Base-by-base conservation (phyloP, 2,113 vertebrate species). In the Spizaetus ornatus region DNA sequence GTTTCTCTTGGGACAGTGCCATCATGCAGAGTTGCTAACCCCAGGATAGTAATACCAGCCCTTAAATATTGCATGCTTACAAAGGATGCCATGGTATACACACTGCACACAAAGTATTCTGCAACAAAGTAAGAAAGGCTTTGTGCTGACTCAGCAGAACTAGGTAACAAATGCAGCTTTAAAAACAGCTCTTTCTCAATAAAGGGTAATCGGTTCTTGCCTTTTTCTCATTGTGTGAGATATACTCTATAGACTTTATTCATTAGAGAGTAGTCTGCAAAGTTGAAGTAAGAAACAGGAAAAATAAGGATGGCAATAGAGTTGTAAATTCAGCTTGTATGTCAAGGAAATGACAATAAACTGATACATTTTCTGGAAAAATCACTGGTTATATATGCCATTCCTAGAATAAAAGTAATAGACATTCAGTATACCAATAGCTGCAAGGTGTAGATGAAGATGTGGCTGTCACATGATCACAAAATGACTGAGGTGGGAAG, bases 281-380 rank as follows among this genome's bases (percentile, higher is more conserved):
- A 82, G 58, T 6, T 67, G 48, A 89, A 91, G 43, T 59, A 87
- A 82, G 58, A 84, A 88, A 79, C 38, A 43, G 40, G 66, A 94
- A 63, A 70, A 95, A 90, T 82, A 82, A 90, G 22, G 22, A 26
- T 13, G 36, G 66, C 58, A 87, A 47, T 79, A 85, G 59, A 56
- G 48, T 86, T 84, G 53, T 82, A 95, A 95, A 93, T 91, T 90
- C 83, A 69, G 48, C 31, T 77, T 69, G 11, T 74, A 53, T 56
- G 78, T 91, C 77, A 95, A 93, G 58, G 70, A 90, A 90, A 93
- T 90, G 13, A 74, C 89, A 74, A 72, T 82, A 71, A 90, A 76
- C 56, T 34, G 45, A 61, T 85, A 82, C 5, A 23, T 4, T 71
- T 77, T 58, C 48, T 78, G 48, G 42, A 84, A 87, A 80, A 93